These are phyloP conservation scores for Laticauda colubrina DNA, from an alignment of 2,113 vertebrate genomes.

Conservation along the genomic window DNA sequence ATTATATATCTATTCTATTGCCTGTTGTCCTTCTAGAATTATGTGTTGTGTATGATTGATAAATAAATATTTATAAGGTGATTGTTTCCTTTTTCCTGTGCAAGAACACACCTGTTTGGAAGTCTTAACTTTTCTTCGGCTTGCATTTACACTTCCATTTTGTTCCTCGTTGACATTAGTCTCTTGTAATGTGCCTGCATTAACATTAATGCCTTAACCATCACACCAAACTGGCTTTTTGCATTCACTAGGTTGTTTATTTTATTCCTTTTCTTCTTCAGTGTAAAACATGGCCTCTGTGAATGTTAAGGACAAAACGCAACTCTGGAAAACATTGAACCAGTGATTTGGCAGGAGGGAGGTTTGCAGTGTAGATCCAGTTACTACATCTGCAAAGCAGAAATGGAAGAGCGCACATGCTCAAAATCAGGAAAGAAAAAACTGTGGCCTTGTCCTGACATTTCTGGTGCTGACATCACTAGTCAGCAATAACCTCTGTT, in stretches of 20 bases:
- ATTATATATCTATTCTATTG: background rate
- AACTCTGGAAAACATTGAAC: background rate
- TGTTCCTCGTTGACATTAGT: background rate
- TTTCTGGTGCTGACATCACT: constrained; percentile 31
- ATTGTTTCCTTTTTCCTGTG: background rate
- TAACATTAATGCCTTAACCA: background rate
- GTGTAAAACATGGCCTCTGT: background rate
- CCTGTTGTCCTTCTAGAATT: background rate
- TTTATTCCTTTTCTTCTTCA: background rate
- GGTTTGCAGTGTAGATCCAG: background rate
- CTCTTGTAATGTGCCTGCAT: background rate
- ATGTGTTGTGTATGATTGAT: background rate
- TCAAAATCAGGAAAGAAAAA: background rate
- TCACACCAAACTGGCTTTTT: background rate
- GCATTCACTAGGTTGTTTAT: background rate
- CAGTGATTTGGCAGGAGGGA: background rate
- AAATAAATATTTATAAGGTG: background rate
- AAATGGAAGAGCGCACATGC: background rate
- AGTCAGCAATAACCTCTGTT: constrained; percentile 25
- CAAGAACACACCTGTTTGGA: background rate
- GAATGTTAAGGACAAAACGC: accelerated
- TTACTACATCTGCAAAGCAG: background rate
- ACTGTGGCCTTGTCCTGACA: constrained; percentile 26
- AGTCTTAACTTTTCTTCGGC: background rate
- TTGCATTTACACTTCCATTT: background rate